phyloP scores from a whole-genome alignment of 2,888 invertebrate genomes.

The Torymus texanus region DNA sequence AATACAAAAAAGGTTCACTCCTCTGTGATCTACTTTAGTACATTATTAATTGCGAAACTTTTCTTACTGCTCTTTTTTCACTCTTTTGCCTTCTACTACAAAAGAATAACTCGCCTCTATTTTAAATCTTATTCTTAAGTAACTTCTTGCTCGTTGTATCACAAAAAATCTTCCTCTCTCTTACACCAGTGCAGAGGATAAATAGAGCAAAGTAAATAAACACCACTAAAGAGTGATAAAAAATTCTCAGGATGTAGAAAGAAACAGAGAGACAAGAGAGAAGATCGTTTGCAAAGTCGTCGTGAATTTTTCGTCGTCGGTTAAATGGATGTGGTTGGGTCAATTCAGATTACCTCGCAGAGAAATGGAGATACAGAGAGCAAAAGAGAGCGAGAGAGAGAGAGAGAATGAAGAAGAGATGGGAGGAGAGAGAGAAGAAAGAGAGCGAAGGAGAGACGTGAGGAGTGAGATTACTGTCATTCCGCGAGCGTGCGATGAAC shows the following conservation, averaged over 20 bases:
- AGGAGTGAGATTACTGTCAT: conserved; percentile 45
- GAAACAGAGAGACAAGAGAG: neutral
- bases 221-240: conserved; percentile 8
- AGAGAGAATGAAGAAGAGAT: neutral
- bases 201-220: conserved; percentile 45
- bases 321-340: too few species aligned
- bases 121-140: too few species aligned
- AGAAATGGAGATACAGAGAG: neutral
- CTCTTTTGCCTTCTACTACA: too few species aligned
- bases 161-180: too few species aligned
- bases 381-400: neutral
- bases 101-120: too few species aligned
- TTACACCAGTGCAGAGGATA: conserved; percentile 34
- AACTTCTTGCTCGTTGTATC: too few species aligned
- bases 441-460: conserved; percentile 4
- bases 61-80: too few species aligned
- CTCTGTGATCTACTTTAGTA: too few species aligned
- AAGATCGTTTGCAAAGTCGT: neutral
- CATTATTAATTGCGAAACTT: too few species aligned
- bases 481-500: neutral
- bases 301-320: too few species aligned
- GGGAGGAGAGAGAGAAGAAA: neutral
- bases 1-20: too few species aligned
- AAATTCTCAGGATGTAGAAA: neutral
- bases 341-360: too few species aligned